Conservation (phyloP, 1,140 invertebrate genomes). For the Pararge aegeria region DNA sequence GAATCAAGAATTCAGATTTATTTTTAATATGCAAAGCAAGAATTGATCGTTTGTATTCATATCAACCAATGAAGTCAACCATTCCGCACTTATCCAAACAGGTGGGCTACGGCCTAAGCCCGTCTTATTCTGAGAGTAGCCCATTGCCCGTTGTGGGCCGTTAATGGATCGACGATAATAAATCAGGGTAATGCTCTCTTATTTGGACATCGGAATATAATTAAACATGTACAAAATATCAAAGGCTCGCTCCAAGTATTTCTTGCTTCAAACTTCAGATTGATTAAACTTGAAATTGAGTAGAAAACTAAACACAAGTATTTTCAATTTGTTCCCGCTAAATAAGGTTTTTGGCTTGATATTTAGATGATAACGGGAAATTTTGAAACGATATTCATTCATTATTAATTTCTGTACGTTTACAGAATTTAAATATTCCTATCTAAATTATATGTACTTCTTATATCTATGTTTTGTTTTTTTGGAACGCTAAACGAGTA, state of each 20-base stretch:
- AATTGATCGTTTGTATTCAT: too few relatives aligned
- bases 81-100: too few relatives aligned
- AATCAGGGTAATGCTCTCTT: not conserved
- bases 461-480: too few relatives aligned
- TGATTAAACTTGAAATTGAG: slow-evolving; percentile 8
- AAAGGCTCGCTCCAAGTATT: slow-evolving; percentile 11
- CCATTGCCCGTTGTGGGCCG: too few relatives aligned
- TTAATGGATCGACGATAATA: too few relatives aligned
- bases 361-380: slow-evolving; percentile 10
- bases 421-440: not conserved
- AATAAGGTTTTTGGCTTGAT: slow-evolving; percentile 20
- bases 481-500: too few relatives aligned
- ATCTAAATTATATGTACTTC: too few relatives aligned
- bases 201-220: slow-evolving; percentile 7
- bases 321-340: slow-evolving; percentile 24
- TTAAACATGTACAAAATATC: slow-evolving; percentile 4
- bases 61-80: too few relatives aligned
- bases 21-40: too few relatives aligned
- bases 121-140: too few relatives aligned
- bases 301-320: slow-evolving; percentile 20
- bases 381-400: slow-evolving; percentile 7
- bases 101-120: too few relatives aligned
- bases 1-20: too few relatives aligned
- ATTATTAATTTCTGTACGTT: slow-evolving; percentile 12
- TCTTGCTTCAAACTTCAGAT: slow-evolving; percentile 19